Percentiles rank a stretch among this genome's conserved stretches.
Conservation (phyloP, 1,140 invertebrate species). For the Geopemphigus sp. region DNA sequence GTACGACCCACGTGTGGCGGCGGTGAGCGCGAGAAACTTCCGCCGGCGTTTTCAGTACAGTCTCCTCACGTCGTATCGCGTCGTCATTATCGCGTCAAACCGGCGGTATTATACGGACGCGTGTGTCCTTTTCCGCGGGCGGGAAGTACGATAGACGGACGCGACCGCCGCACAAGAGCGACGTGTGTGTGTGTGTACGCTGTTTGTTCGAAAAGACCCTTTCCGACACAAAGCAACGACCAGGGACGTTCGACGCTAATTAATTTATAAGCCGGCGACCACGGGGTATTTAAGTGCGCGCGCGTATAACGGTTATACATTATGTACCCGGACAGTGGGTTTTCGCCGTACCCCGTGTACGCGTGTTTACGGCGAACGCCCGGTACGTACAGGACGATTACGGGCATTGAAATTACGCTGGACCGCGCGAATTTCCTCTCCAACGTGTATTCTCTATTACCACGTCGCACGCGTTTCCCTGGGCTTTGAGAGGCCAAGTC, state of each 20-base stretch:
- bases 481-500: too few species aligned
- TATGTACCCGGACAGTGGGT: conserved; percentile 2
- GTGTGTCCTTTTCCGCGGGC: conserved; percentile 4
- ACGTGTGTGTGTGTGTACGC: background rate
- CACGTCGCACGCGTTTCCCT: too few species aligned
- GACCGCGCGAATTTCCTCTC: background rate
- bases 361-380: background rate
- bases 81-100: conserved; percentile 17
- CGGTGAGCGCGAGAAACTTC: conserved; percentile 19
- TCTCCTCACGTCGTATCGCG: background rate
- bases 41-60: conserved; percentile 40
- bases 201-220: conserved; percentile 26
- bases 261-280: conserved; percentile 42
- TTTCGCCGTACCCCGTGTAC: too few species aligned
- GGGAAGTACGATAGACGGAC: background rate
- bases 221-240: background rate
- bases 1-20: background rate
- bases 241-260: conserved; percentile 22
- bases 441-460: too few species aligned
- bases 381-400: too few species aligned
- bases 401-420: background rate
- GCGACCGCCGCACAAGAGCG: background rate
- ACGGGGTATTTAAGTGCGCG: conserved; percentile 28
- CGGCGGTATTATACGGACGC: background rate
- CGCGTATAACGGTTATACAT: too few species aligned